These are phyloP conservation scores for Atherinosoma microstoma DNA, from an alignment of 2,797 vertebrate genomes.

Conservation along the genomic window DNA sequence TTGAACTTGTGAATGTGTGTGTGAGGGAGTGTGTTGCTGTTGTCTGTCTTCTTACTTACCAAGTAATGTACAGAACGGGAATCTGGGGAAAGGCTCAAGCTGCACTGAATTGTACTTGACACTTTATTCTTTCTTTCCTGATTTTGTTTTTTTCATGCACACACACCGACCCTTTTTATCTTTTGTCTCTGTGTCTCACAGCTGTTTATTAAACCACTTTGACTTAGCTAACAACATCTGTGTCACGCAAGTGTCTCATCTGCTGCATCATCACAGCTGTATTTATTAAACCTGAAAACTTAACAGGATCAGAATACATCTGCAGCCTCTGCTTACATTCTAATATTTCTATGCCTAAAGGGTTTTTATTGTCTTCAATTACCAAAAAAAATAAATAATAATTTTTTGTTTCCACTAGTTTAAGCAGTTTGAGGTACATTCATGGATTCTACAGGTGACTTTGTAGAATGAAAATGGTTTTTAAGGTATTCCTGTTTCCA, in stretches of 20 bases:
- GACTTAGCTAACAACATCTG: conserved; percentile 60
- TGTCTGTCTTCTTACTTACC: conserved; percentile 45
- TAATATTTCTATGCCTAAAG: not conserved
- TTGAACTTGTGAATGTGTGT: conserved; percentile 67
- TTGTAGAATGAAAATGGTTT: too few relatives aligned
- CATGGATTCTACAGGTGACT: too few relatives aligned
- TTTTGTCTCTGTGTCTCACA: conserved; percentile 23
- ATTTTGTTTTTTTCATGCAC: not conserved
- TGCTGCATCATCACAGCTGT: conserved; percentile 12
- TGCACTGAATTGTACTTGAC: conserved; percentile 57
- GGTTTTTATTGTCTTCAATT: too few relatives aligned
- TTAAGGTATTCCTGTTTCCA: too few relatives aligned
- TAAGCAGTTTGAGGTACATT: too few relatives aligned
- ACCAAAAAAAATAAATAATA: too few relatives aligned
- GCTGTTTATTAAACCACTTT: conserved; percentile 58
- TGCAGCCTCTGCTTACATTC: not conserved
- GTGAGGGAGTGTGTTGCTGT: conserved; percentile 23
- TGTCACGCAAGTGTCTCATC: conserved; percentile 35
- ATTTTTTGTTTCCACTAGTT: too few relatives aligned
- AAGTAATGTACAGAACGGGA: conserved; percentile 58
- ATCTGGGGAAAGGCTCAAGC: conserved; percentile 45
- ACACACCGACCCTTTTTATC: conserved; percentile 3
- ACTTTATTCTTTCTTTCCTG: conserved; percentile 48
- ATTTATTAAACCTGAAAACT: not conserved
- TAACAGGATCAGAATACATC: not conserved